Base-by-base conservation (phyloP, 2,888 invertebrate species). In the Orthosia incerta region DNA sequence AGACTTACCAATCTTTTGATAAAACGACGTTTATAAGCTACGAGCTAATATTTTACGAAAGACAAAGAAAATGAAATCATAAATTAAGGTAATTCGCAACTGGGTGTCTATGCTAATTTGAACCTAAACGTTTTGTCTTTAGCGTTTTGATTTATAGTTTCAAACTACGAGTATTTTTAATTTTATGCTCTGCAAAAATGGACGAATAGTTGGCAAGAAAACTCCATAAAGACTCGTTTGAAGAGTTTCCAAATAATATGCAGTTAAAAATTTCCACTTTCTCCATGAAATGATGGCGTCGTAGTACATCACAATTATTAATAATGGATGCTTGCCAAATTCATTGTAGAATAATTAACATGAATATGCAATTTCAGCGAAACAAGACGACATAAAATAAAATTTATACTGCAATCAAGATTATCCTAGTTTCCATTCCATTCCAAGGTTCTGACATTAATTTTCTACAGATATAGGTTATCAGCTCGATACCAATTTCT, bases 201-300 rank as follows among this genome's bases (percentile, higher is more conserved):
- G 3, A 59, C 31, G 20, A 20, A 18, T n/a, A 3, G 3, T 12
- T 70, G 75, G 67, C 80, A 79, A 74, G 60, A 74, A 71, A 70
- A 57, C 53, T n/a, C 45, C 48, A 76, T 51, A 56, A 67, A 67
- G 53, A 16, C 51, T 18, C 48, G 11, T 65, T 62, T 83, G 75
- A 71, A 62, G n/a, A 60, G 61, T 48, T 7, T 80, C 80, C 80
- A 80, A 74, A 74, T 60, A 50, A 26, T n/a, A 39, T 39, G 53
- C 11, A 48, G 39, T 48, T 61, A 55, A 67, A 64, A 77, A 68
- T 55, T 26, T 23, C 50, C 23, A 53, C 50, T 61, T 57, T 60
- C 12, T 55, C 56, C 55, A 79, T 68, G 56, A 56, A 57, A 56
- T 4, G 0, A 31, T 53, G 39, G 59, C 56, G n/a, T 53, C 26